These are phyloP conservation scores for Lobophora halterata DNA, from an alignment of 2,888 invertebrate species.

Conservation along the genomic window DNA sequence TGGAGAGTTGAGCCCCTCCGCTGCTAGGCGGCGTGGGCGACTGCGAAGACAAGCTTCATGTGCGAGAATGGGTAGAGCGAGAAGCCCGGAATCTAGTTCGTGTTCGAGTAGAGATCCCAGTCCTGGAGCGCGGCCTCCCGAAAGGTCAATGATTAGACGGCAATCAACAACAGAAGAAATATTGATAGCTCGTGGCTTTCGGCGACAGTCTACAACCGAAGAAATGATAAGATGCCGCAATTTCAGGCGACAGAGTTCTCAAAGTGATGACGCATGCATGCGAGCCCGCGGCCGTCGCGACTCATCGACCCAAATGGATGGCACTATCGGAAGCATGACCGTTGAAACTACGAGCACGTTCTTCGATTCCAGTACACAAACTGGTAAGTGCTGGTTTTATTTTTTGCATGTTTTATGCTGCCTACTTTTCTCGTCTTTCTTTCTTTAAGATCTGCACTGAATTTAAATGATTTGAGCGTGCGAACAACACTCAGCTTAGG, in stretches of 20 bases:
- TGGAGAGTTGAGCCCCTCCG: slow-evolving; percentile 88
- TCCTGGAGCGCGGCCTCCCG: slow-evolving; percentile 84
- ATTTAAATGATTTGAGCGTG: slow-evolving; percentile 24
- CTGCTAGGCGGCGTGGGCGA: slow-evolving; percentile 84
- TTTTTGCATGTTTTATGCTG: background rate
- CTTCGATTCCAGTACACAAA: slow-evolving; percentile 95
- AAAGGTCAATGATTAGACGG: slow-evolving; percentile 88
- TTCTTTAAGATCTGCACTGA: slow-evolving; percentile 18
- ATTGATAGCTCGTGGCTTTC: slow-evolving; percentile 92
- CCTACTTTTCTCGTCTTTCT: background rate
- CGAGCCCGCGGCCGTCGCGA: slow-evolving; percentile 88
- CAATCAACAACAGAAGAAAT: slow-evolving; percentile 97
- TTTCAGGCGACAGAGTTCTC: slow-evolving; percentile 93
- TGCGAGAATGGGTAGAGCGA: slow-evolving; percentile 79
- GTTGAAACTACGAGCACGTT: slow-evolving; percentile 96
- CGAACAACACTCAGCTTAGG: slow-evolving; percentile 40
- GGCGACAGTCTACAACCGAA: slow-evolving; percentile 94
- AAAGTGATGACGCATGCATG: slow-evolving; percentile 89
- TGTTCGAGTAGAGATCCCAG: slow-evolving; percentile 92
- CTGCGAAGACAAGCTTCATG: slow-evolving; percentile 91
- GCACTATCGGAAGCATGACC: slow-evolving; percentile 95
- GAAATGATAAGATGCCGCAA: slow-evolving; percentile 96
- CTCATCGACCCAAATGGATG: slow-evolving; percentile 94
- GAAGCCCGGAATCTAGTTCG: slow-evolving; percentile 87
- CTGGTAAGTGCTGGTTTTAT: slow-evolving; percentile 88